Conservation (phyloP, 2,113 vertebrate genomes). For the Podarcis muralis region DNA sequence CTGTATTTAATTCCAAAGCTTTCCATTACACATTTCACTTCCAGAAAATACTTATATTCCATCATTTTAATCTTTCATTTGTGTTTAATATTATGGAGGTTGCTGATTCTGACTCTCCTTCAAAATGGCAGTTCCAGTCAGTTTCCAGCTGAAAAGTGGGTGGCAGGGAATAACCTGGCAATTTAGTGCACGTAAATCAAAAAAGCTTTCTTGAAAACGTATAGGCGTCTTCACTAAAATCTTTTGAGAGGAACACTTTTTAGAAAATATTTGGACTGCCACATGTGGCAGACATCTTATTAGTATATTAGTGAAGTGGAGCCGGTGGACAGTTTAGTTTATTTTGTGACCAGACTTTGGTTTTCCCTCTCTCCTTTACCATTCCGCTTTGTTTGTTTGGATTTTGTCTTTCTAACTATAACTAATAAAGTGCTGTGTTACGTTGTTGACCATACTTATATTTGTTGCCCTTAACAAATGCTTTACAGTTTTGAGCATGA, state of each 20-base stretch:
- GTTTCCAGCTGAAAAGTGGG: neutral
- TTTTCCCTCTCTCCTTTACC: constrained; percentile 55
- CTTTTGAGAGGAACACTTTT: neutral
- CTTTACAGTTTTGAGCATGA: constrained; percentile 77
- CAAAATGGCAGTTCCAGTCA: neutral
- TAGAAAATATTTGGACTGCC: neutral
- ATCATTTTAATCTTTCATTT: neutral
- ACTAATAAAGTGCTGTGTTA: constrained; percentile 71
- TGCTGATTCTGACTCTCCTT: neutral
- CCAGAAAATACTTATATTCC: neutral
- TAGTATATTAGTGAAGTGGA: constrained; percentile 38
- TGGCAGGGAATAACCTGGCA: neutral
- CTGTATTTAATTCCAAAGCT: neutral
- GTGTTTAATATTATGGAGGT: neutral
- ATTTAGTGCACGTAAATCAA: constrained; percentile 21
- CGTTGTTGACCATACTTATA: constrained; percentile 50
- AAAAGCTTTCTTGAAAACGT: neutral
- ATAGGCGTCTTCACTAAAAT: constrained; percentile 6
- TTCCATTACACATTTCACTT: neutral
- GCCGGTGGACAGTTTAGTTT: constrained; percentile 15
- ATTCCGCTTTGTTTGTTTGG: constrained; percentile 71
- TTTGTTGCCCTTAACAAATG: constrained; percentile 75
- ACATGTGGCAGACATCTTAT: neutral
- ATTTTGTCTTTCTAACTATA: constrained; percentile 72
- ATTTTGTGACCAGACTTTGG: constrained; percentile 45